These are phyloP conservation scores for Clarias platycephalus DNA, from an alignment of 2,797 vertebrate genomes.

Conservation along the genomic window DNA sequence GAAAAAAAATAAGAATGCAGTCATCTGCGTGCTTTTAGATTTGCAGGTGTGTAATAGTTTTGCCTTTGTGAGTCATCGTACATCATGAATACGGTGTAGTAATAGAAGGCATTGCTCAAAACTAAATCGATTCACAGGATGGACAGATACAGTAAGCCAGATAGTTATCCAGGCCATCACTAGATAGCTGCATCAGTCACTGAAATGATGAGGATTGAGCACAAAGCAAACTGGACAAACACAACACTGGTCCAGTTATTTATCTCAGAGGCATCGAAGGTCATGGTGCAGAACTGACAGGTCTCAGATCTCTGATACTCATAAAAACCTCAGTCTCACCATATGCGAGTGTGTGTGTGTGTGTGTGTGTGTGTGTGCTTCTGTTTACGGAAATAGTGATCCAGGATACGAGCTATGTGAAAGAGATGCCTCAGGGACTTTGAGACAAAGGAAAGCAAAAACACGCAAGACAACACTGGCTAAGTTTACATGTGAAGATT, in stretches of 20 bases:
- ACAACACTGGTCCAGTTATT: background rate
- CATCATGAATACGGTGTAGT: background rate
- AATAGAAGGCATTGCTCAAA: too few species aligned
- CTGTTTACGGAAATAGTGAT: constrained; percentile 11
- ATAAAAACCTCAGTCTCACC: background rate
- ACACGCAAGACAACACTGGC: background rate
- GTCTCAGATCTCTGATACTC: background rate
- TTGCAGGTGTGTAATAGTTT: background rate
- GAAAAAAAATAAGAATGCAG: background rate
- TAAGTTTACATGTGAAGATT: background rate
- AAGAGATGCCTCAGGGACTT: constrained; percentile 2
- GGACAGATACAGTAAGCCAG: too few species aligned
- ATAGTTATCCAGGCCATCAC: background rate
- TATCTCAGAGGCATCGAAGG: background rate
- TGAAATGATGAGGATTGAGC: background rate
- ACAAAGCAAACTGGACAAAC: background rate
- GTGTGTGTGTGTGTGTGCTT: background rate
- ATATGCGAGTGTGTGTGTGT: background rate
- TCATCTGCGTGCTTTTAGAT: background rate
- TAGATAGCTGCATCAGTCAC: background rate
- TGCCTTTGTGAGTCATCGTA: too few species aligned
- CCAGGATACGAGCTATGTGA: constrained; percentile 3
- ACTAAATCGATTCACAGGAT: too few species aligned
- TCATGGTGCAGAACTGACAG: background rate
- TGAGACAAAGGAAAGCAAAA: background rate